Base-by-base conservation (phyloP, 1,140 invertebrate genomes). In the Drosophila melanogaster region DNA sequence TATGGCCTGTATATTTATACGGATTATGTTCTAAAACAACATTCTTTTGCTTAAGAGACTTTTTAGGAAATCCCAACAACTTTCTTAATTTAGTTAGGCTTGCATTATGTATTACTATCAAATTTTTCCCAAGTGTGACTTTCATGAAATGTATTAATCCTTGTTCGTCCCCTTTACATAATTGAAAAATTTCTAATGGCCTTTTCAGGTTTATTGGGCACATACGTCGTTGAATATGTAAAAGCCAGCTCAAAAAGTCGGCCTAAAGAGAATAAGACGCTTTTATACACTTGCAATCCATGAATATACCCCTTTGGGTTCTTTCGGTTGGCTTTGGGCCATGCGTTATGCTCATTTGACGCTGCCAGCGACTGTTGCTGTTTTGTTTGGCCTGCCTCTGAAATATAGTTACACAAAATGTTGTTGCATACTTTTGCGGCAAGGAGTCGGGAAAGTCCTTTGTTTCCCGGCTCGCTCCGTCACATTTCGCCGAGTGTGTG, bases 101-200 rank as follows among this genome's bases (percentile, higher is more conserved):
- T 22, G 19, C 19, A 22, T 22, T 22, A n/a, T 22, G 19, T 22
- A 22, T 3, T 26, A 7, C 7, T 26, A 8, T 30, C 7, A 8
- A 6, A 3, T 2, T 19, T 30, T 10, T 15, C 11, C 33, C 64
- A 69, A 14, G 11, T n/a, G 26, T n/a, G 26, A n/a, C 35, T 26
- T 22, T 1, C 44, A 50, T 30, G 37, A 44, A 60, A 38, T 40
- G 22, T 38, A 41, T 65, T 62, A 19, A 47, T 11, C 10, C n/a
- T 44, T 12, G 8, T 37, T 55, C 53, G 8, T 37, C 50, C 53
- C 72, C 75, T 83, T 87, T 76, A 73, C 79, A 86, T 86, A 87
- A 86, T 83, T 86, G 84, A 87, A 83, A 67, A 77, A 62, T 83
- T 79, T 79, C 83, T 79, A 87, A 86, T 83, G 84, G 73, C 65